Evolutionary conservation across 2,888 invertebrate genomes (phyloP), one percentile per base, ranked within the genome.

Genomic region (Toxonevra muliebris): DNA sequence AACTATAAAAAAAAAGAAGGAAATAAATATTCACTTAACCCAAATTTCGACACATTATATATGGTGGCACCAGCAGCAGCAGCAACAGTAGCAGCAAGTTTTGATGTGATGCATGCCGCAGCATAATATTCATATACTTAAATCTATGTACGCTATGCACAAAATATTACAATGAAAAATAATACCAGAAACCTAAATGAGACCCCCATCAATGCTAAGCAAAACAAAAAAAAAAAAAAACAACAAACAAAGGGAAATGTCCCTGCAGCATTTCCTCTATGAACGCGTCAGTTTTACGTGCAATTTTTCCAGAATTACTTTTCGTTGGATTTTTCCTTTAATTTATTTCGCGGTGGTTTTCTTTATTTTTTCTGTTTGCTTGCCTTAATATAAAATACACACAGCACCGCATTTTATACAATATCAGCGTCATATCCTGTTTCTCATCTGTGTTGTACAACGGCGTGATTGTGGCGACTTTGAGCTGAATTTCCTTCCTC

Each of bases 361-460:
- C 17, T 65, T 60, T 42, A 59, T 43, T 43, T 3, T 15, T 10
- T 12, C 11, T 11, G 59, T 42, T 12, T 43, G 30, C 3, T 43
- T 20, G 48, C 48, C 2, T 60, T 12, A 1, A 20, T 48, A 17
- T 61, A 1, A 11, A 54, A 2, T 19, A 41, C 15, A 40, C n/a
- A 17, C n/a, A 2, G 15, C 5, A 40, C 15, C 11, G 60, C 50
- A 53, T 43, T 20, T 13, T n/a, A 17, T 12, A 43, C 12, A 53
- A 59, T 64, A 60, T 64, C 62, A 62, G 53, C 65, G 61, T 68
- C 68, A 64, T 68, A 65, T 68, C 68, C 68, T 68, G 68, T n/a
- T 43, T 61, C 65, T 17, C 58, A 68, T 55, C 48, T 54, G 52
- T 40, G 30, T 7, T 30, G 30, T 30, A 7, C 30, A 30, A 30